Evolutionary conservation across 2,888 invertebrate genomes (phyloP), one percentile per base, ranked within the genome.

Genomic region (Yponomeuta evonymella): DNA sequence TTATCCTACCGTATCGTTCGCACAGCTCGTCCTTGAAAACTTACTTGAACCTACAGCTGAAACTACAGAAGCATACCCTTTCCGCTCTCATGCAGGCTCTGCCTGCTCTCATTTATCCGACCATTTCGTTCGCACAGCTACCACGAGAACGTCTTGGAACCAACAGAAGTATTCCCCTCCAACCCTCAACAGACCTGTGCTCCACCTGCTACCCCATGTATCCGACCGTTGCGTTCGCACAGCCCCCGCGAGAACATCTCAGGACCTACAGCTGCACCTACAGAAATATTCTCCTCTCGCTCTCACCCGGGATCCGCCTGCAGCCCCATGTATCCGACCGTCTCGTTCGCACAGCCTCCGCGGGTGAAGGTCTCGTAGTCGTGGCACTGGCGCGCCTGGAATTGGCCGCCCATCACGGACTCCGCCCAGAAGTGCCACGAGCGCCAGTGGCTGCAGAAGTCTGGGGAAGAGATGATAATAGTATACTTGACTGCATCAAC

Each of bases 381-480:
- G 23, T 77, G 73, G 74, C 90, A 90, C 1, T 71, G 71, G 0
- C 85, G 76, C 1, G 88, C 86, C 4, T 83, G 33, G 73, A 93
- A 90, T 64, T 80, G 74, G 0, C 83, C 83, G 1, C 85, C 86
- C 0, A 69, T 67, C 62, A 93, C 75, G 0, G 93, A 91, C 75
- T 93, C 93, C 1, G 91, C 82, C 84, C 90, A 93, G 73, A 79
- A 90, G 0, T 65, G 69, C 89, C 89, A 93, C 0, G 93, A 92
- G 0, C 92, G 88, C 80, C 86, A 86, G 76, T 93, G 93, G 71
- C 91, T 93, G 79, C 93, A 93, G 75, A 89, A 88, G 73, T 90
- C 93, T 93, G 76, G 43, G 43, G 9, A 74, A 74, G 51, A 51
- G 15, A 58, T 15, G 8, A 2, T 15, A 58, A 58, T 3, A 3